Conservation (phyloP, 2,888 invertebrate genomes). For the Dasysyrphus albostriatus region DNA sequence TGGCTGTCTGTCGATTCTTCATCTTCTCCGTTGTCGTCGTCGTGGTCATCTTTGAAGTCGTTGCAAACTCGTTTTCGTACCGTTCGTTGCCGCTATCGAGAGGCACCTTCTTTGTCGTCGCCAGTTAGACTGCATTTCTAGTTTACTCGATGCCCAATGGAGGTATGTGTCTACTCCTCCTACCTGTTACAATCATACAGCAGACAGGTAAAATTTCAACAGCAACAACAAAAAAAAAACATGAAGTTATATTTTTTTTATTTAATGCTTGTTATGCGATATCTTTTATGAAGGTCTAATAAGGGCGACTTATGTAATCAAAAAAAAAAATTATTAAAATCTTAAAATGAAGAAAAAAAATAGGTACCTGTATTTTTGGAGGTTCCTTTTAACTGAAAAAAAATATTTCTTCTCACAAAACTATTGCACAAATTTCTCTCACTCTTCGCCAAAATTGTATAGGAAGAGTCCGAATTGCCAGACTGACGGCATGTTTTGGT, state of each 20-base stretch:
- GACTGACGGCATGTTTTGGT: too few relatives aligned
- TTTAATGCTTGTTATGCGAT: not conserved
- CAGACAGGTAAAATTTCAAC: conserved; percentile 47
- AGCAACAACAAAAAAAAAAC: conserved; percentile 33
- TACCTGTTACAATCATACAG: conserved; percentile 65
- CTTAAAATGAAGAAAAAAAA: too few relatives aligned
- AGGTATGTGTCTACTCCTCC: conserved; percentile 1
- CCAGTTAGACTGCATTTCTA: conserved; percentile 73
- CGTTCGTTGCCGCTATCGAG: conserved; percentile 13
- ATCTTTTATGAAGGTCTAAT: not conserved
- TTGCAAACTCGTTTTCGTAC: conserved; percentile 7
- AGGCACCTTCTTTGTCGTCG: conserved; percentile 42
- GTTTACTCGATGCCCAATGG: conserved; percentile 49
- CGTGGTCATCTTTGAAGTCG: not conserved
- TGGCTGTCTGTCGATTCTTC: conserved; percentile 48
- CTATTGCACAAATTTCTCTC: too few relatives aligned
- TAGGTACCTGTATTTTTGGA: too few relatives aligned
- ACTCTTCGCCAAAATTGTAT: too few relatives aligned
- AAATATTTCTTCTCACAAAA: too few relatives aligned
- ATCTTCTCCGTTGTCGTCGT: conserved; percentile 11
- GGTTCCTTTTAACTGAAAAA: too few relatives aligned
- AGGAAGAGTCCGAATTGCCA: too few relatives aligned
- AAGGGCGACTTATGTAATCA: not conserved
- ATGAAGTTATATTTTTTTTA: conserved; percentile 26
- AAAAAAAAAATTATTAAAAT: not conserved